Base-by-base conservation (phyloP, 2,888 invertebrate genomes). In the Cryptophagus acutangulus region DNA sequence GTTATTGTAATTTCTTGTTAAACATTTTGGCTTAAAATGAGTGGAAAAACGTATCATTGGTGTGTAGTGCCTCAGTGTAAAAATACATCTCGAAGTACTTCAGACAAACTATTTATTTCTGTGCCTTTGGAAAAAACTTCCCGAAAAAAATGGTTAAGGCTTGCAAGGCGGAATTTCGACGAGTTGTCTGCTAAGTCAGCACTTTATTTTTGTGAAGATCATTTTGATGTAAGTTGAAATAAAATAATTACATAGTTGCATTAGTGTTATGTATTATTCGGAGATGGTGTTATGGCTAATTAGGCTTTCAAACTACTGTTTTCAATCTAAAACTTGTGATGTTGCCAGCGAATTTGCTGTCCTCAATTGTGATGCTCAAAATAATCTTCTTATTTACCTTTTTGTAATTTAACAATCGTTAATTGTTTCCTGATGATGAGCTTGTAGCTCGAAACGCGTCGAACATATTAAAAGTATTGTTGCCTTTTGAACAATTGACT, bases 61-160 rank as follows among this genome's bases (percentile, higher is more conserved):
- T 38, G 17, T 26, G 20, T 25, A 38, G 33, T 29, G 14, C 25
- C 16, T 13, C 33, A 42, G 16, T 38, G 33, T 18, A 26, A 3
- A 26, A 26, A 26, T 13, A 26, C 26, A 4, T 26, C 26, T 4
- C n/a, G 16, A 17, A 29, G 15, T 29, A 37, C 30, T 9, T 29
- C 37, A n/a, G 16, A 29, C 14, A 37, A 37, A 26, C 17, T 37
- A 14, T 37, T 37, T 37, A 14, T 37, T 37, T 17, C 9, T 12
- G 17, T 33, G n/a, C 36, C 17, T 20, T 8, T 8, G 6, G 9
- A 20, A 20, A 20, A 20, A 20, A 9, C 6, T 8, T 8, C 9
- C 9, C 6, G 20, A 20, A 9, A 20, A 8, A 36, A 16, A 28
- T 33, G 28, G 36, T 13, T 35, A 18, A 6, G 36, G 33, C 15